Percentiles rank a stretch among this genome's conserved stretches.
Conservation (phyloP, 2,113 vertebrate genomes). For the Urocitellus parryii region DNA sequence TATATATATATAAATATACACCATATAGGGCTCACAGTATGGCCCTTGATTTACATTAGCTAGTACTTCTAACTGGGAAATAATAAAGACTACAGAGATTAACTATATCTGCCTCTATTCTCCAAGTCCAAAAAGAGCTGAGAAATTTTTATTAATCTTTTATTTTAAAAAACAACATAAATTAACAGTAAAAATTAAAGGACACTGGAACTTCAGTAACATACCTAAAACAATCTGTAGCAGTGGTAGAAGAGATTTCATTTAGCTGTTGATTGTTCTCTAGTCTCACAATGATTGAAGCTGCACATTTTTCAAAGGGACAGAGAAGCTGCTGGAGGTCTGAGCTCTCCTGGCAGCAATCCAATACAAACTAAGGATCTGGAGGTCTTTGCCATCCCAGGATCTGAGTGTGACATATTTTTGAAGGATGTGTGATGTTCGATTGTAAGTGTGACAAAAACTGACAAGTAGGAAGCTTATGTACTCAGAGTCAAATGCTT, state of each 20-base stretch:
- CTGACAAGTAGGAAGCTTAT: slow-evolving; percentile 97
- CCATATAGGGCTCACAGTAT: slow-evolving; percentile 91
- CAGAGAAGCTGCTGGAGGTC: slow-evolving; percentile 96
- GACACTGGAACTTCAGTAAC: neutral
- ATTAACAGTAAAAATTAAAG: neutral
- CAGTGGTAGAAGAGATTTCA: slow-evolving; percentile 67
- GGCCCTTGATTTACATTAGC: slow-evolving; percentile 94
- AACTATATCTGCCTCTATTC: slow-evolving; percentile 80
- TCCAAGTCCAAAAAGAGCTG: neutral
- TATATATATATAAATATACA: neutral
- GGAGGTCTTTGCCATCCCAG: slow-evolving; percentile 94
- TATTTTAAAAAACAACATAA: neutral
- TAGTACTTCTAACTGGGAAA: slow-evolving; percentile 95
- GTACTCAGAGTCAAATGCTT: slow-evolving; percentile 90
- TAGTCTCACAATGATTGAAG: slow-evolving; percentile 94
- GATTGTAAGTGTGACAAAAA: slow-evolving; percentile 99
- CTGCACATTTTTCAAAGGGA: slow-evolving; percentile 97
- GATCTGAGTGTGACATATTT: slow-evolving; percentile 96
- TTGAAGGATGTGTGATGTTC: slow-evolving; percentile 98
- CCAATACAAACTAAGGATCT: slow-evolving; percentile 91
- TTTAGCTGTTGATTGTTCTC: slow-evolving; percentile 88
- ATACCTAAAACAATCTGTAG: slow-evolving; percentile 52
- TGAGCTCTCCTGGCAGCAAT: slow-evolving; percentile 92
- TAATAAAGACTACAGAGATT: slow-evolving; percentile 89
- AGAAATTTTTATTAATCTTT: slow-evolving; percentile 65